A percentile compares a stretch with the other conserved stretches of the same genome.
Conservation (phyloP, 2,113 vertebrate genomes). For the Vulpes lagopus region DNA sequence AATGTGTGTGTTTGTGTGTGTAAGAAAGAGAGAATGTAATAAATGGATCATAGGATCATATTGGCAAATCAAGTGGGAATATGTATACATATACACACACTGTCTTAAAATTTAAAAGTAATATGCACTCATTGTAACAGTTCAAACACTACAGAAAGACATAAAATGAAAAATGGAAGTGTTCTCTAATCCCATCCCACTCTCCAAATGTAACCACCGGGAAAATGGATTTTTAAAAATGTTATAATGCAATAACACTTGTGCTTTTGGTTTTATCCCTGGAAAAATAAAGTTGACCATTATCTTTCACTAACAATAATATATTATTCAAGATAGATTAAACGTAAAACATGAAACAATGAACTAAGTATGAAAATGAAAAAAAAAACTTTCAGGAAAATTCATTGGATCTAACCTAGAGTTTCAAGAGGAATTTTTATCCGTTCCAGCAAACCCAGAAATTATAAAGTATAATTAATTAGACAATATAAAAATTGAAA, state of each 20-base stretch:
- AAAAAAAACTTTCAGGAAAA: neutral
- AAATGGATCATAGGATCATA: neutral
- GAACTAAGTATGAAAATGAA: neutral
- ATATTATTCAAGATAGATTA: neutral
- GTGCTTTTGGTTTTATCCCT: neutral
- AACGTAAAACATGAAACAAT: neutral
- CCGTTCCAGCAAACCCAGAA: neutral
- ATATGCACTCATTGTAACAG: neutral
- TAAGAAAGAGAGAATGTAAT: neutral
- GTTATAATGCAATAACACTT: neutral
- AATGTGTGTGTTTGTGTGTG: neutral
- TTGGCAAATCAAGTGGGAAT: neutral
- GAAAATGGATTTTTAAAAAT: neutral
- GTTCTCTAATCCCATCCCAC: neutral
- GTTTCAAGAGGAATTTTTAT: conserved; percentile 5
- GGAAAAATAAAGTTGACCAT: neutral
- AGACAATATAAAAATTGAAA: neutral
- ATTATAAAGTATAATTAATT: neutral
- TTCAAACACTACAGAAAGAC: neutral
- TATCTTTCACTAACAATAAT: neutral
- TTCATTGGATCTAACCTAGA: neutral
- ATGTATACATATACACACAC: neutral
- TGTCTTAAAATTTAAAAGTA: neutral
- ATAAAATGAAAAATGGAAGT: neutral
- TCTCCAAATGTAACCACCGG: neutral